Conservation (phyloP, 2,888 invertebrate genomes). For the Caenorhabditis macrosperma region DNA sequence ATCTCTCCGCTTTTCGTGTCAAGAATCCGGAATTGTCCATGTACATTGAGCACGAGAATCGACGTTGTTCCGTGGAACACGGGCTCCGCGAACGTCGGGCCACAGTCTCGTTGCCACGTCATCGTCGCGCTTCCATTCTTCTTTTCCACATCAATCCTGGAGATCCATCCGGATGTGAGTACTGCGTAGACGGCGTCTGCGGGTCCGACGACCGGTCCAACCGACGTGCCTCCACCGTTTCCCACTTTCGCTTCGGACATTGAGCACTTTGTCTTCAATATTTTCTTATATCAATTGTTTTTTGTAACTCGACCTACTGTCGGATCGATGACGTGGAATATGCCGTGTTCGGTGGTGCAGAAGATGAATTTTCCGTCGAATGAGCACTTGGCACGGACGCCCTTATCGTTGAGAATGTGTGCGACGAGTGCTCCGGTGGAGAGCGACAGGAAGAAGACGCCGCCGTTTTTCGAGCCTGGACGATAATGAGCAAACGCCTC, state of each 20-base stretch:
- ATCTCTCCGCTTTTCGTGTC: neutral
- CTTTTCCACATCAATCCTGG: conserved; percentile 1
- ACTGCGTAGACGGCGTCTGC: conserved; percentile 18
- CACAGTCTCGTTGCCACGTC: conserved; percentile 2
- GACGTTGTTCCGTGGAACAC: neutral
- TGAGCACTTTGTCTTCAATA: neutral
- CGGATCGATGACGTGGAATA: conserved; percentile 22
- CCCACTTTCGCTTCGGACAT: neutral
- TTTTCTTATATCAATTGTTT: neutral
- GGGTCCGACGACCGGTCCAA: conserved; percentile 19
- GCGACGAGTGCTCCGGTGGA: neutral
- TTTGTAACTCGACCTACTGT: neutral
- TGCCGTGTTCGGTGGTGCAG: conserved; percentile 23
- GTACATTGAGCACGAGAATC: conserved; percentile 10
- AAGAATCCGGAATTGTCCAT: conserved; percentile 12
- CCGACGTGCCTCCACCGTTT: conserved; percentile 21
- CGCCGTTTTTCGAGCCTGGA: conserved; percentile 18
- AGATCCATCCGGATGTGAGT: conserved; percentile 18
- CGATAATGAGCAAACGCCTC: neutral
- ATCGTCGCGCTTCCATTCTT: neutral
- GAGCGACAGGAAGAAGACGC: conserved; percentile 9
- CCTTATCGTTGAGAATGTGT: neutral
- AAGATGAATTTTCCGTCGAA: conserved; percentile 26
- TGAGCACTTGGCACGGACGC: conserved; percentile 3
- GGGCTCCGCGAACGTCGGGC: conserved; percentile 30